Evolutionary conservation across 2,888 invertebrate species (phyloP), one percentile per base, ranked within the genome.

Genomic region (Platycheirus albimanus): DNA sequence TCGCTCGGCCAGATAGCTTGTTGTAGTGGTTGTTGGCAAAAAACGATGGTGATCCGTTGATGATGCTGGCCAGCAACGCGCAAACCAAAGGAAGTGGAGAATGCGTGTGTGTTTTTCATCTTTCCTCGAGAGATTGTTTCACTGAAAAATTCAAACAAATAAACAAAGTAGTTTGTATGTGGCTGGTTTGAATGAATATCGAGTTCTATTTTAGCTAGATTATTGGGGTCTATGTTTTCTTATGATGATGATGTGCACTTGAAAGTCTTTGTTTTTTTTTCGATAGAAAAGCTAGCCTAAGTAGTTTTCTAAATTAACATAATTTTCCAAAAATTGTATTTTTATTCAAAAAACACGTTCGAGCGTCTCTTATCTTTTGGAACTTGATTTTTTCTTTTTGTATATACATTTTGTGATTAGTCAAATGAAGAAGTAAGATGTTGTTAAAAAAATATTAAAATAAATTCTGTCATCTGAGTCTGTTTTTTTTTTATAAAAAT

Each of bases 401-500:
- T 28, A 17, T 28, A 13, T 36, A 19, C 20, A 36, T 43, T 64
- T n/a, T n/a, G n/a, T n/a, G n/a, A n/a, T 24, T 15, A 51, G 54
- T 45, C 19, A 58, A 20, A 51, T 66, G 36, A 15, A 28, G 7
- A 33, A 47, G n/a, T 54, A 74, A 8, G 5, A 17, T 19, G 8
- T 20, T 71, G 43, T 47, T 20, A 28, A 28, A 30, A 43, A 30
- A n/a, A 64, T n/a, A 30, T 10, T 63, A 15, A 61, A 49, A 33
- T 70, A 67, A 43, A 41, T 69, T 43, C 30, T 67, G 71, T 71
- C 76, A 61, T 81, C 38, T 24, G 54, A 81, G 66, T 54, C n/a
- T 52, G n/a, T 77, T 71, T 63, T 33, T 33, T 33, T 7, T 6
- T 33, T 33, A 8, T 33, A 33, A 7, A 81, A 81, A 81, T 81